Evolutionary conservation across 2,113 vertebrate species (phyloP).

Genomic region (Anser cygnoides): DNA sequence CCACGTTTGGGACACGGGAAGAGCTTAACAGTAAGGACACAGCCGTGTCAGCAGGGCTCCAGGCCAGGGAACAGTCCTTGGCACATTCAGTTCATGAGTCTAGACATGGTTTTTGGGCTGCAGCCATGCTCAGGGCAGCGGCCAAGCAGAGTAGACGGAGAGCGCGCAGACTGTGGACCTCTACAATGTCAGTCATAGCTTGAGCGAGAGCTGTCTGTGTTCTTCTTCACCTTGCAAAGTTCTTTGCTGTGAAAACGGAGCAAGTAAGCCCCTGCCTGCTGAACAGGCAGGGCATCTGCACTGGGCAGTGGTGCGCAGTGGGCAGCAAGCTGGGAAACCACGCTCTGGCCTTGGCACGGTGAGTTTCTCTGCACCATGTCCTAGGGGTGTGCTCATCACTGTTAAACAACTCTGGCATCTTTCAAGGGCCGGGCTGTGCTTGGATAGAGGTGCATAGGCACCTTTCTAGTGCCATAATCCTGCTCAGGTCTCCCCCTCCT

Average conservation of each 20-base stretch:
- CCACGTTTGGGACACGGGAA: not conserved
- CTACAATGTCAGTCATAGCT: not conserved
- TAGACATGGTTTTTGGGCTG: not conserved
- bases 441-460: not conserved
- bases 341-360: not conserved
- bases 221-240: not conserved
- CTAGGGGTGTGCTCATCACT: not conserved
- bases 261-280: not conserved
- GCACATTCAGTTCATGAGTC: not conserved
- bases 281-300: not conserved
- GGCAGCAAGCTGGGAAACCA: not conserved
- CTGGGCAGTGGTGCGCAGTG: rapidly evolving
- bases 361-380: not conserved
- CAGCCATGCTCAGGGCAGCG: not conserved
- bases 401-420: not conserved
- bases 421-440: not conserved
- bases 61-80: not conserved
- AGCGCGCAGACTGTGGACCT: not conserved
- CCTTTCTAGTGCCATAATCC: not conserved
- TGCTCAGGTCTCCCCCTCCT: not conserved
- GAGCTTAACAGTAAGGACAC: not conserved
- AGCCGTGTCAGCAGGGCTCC: not conserved
- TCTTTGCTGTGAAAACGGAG: not conserved
- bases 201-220: not conserved
- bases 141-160: not conserved